Evolutionary conservation across 2,797 vertebrate species (phyloP).

Genomic region (Rhinichthys osculus): DNA sequence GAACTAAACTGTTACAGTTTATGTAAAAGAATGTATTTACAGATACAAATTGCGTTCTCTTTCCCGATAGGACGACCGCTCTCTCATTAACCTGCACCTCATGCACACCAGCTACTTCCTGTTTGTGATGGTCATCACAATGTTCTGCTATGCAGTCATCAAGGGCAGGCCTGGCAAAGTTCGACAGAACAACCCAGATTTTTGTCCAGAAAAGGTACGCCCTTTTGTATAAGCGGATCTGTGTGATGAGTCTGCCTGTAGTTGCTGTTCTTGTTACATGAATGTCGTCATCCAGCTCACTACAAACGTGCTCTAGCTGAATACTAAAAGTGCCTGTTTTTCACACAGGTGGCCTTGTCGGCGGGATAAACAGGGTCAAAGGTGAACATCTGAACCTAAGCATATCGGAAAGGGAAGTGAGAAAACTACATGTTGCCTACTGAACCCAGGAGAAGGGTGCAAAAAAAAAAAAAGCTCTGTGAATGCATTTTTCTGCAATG

Average conservation of each 20-base stretch:
- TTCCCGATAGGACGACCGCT: conserved; percentile 90
- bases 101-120: conserved; percentile 99
- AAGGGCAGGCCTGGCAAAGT: conserved; percentile 96
- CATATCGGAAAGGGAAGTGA: conserved; percentile 67
- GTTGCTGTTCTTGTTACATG: not conserved
- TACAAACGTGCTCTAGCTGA: not conserved
- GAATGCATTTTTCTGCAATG: conserved; percentile 91
- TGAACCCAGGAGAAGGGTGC: conserved; percentile 85
- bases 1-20: not conserved
- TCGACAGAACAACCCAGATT: conserved; percentile 89
- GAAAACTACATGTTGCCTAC: conserved; percentile 84
- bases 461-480: conserved; percentile 77
- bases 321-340: conserved; percentile 40
- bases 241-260: not conserved
- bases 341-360: conserved; percentile 90
- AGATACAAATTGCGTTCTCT: not conserved
- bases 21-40: not conserved
- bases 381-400: conserved; percentile 65
- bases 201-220: conserved; percentile 93
- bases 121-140: conserved; percentile 99
- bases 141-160: conserved; percentile 99
- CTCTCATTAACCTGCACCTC: conserved; percentile 97
- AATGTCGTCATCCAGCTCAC: not conserved
- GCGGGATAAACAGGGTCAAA: conserved; percentile 81
- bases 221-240: not conserved